Base-by-base conservation (phyloP, 2,797 vertebrate genomes). In the Microtus californicus region DNA sequence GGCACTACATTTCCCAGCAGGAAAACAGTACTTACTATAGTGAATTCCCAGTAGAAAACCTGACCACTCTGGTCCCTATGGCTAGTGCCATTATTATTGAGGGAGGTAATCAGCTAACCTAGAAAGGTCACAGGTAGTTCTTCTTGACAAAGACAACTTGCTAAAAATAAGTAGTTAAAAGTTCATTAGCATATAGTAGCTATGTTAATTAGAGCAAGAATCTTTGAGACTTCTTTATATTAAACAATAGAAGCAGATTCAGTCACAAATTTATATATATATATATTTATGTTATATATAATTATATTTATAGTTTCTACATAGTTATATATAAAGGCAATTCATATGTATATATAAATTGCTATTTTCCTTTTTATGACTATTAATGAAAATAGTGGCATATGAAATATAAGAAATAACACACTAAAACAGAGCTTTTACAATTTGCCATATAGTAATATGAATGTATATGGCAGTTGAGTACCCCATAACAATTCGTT, bases 161-260 rank as follows among this genome's bases (percentile, higher is more conserved):
- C 71, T 82, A 43, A 76, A 88, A 48, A 48, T 45, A 43, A 82
- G 14, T 61, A 63, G 13, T 88, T 87, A 25, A 85, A 59, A 77
- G 40, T 89, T 87, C 21, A 90, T 88, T 79, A 93, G 93, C 48
- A 80, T 76, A 48, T 37, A 80, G 51, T 79, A 94, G 83, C n/a
- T 92, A 56, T 10, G 95, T 87, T 90, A 59, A 88, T 93, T 12
- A 91, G 5, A 94, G 19, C 1, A 21, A 17, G 27, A 37, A 45
- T 69, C 63, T 95, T 79, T 96, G 34, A 81, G 78, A 93, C 65
- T 19, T 37, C 65, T 51, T 92, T 43, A 82, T 81, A 93, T 40
- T 29, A 87, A 86, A 91, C 78, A 51, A 93, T 76, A 80, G 10
- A 29, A 23, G 13, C 2, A 9, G 86, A 91, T 81, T 94, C 29